A percentile compares a stretch with the other conserved stretches of the same genome.
These are phyloP conservation scores for Sinocyclocheilus maitianheensis DNA, from an alignment of 2,113 vertebrate species.

Conservation along the genomic window DNA sequence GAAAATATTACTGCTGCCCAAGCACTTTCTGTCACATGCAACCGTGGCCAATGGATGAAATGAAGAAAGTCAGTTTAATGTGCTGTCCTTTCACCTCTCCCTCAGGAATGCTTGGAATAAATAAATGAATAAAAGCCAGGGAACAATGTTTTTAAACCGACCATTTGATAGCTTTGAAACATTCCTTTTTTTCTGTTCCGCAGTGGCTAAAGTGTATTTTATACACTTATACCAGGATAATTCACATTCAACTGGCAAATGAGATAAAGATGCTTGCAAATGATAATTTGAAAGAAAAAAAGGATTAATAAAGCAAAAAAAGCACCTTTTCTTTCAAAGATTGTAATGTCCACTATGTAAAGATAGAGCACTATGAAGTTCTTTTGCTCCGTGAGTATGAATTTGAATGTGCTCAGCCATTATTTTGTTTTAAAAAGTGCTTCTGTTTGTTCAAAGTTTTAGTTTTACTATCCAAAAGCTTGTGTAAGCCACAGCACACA, in stretches of 20 bases:
- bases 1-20: slow-evolving; percentile 21
- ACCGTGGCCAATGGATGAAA: slow-evolving; percentile 11
- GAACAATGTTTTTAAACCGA: slow-evolving; percentile 26
- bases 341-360: neutral
- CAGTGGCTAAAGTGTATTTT: neutral
- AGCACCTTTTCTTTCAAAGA: neutral
- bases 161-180: slow-evolving; percentile 41
- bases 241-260: neutral
- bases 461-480: slow-evolving; percentile 59
- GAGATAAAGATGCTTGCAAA: neutral
- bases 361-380: slow-evolving; percentile 35
- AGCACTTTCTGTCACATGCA: slow-evolving; percentile 34
- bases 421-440: neutral
- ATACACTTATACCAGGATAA: neutral
- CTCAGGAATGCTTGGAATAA: slow-evolving; percentile 29
- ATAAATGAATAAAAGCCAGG: slow-evolving; percentile 25
- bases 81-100: slow-evolving; percentile 27
- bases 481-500: slow-evolving; percentile 61
- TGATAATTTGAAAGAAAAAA: neutral
- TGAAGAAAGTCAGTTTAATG: slow-evolving; percentile 21
- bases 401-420: slow-evolving; percentile 64
- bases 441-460: slow-evolving; percentile 64
- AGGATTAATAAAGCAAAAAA: neutral
- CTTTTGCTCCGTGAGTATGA: slow-evolving; percentile 52
- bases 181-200: neutral